Conservation (phyloP, 2,888 invertebrate species). For the Sphaerophoria taeniata region DNA sequence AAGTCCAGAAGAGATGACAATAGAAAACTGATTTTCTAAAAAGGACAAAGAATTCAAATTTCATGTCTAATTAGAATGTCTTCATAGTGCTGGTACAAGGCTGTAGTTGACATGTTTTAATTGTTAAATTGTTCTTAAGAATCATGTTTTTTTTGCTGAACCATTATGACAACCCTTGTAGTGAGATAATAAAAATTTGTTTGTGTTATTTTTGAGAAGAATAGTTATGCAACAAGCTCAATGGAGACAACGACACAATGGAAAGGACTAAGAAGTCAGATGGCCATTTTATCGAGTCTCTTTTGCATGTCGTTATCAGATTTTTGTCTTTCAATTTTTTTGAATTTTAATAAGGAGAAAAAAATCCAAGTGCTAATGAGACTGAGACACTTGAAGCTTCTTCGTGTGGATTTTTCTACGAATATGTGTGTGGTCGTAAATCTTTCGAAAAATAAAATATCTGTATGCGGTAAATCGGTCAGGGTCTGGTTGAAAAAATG, state of each 20-base stretch:
- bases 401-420: conserved; percentile 4
- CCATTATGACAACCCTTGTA: conserved; percentile 28
- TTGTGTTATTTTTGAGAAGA: neutral
- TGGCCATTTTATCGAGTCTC: conserved; percentile 50
- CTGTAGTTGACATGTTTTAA: conserved; percentile 42
- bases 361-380: conserved; percentile 56
- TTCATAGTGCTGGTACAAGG: conserved; percentile 5
- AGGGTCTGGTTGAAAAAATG: conserved; percentile 41
- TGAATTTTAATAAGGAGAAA: conserved; percentile 14
- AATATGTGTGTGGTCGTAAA: conserved; percentile 30
- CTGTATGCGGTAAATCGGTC: conserved; percentile 55
- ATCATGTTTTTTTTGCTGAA: conserved; percentile 6
- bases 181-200: neutral
- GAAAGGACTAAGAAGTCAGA: conserved; percentile 36
- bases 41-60: conserved; percentile 29
- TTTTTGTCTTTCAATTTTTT: conserved; percentile 14
- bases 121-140: conserved; percentile 42
- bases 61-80: conserved; percentile 38
- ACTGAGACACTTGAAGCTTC: conserved; percentile 51
- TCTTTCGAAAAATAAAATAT: conserved; percentile 44
- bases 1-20: conserved; percentile 1
- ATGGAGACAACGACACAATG: neutral
- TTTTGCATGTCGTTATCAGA: conserved; percentile 46
- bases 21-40: conserved; percentile 14
- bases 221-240: conserved; percentile 34